A percentile compares a stretch with the other conserved stretches of the same genome.
These are phyloP conservation scores for Psittacula derbiana DNA, from an alignment of 2,797 vertebrate genomes.

Conservation along the genomic window DNA sequence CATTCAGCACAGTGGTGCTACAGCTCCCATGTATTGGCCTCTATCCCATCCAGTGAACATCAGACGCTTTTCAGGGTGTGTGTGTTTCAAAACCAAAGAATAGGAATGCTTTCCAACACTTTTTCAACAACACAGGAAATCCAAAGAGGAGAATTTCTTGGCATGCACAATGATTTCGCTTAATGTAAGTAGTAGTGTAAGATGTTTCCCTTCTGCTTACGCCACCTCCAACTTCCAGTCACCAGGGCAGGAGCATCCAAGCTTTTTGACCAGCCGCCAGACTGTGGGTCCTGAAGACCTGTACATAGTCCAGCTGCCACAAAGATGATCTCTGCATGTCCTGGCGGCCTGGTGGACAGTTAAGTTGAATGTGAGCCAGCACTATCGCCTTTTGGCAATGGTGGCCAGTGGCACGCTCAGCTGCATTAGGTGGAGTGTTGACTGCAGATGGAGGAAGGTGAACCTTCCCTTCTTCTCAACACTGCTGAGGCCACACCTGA, in stretches of 20 bases:
- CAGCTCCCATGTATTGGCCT: accelerated
- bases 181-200: neutral
- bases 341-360: neutral
- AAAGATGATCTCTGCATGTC: neutral
- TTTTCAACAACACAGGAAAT: neutral
- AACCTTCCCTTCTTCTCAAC: neutral
- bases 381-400: neutral
- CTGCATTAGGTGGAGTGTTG: neutral
- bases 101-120: neutral
- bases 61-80: neutral
- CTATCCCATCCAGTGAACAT: neutral
- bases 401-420: neutral
- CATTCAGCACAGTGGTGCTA: neutral
- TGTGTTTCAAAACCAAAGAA: neutral
- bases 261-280: neutral
- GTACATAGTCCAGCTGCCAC: neutral
- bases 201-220: neutral
- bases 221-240: neutral
- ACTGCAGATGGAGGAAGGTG: neutral
- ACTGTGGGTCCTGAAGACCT: neutral
- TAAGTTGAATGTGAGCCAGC: neutral
- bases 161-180: neutral
- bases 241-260: neutral
- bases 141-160: neutral
- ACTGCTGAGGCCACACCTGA: neutral